Conservation (phyloP, 2,888 invertebrate genomes). For the Parelbella ahira region DNA sequence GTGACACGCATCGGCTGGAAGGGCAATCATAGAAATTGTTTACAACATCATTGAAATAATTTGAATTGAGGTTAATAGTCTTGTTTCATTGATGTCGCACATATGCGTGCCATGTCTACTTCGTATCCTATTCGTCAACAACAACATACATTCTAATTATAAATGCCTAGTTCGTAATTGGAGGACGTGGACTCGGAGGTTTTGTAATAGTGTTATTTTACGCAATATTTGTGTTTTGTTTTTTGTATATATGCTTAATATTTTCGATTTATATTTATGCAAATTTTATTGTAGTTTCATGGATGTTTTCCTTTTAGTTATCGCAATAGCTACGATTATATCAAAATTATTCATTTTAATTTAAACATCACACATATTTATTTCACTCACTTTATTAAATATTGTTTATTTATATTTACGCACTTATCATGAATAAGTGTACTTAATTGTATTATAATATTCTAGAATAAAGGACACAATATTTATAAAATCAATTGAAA, state of each 20-base stretch:
- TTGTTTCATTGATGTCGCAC: constrained; percentile 71
- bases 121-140: constrained; percentile 59
- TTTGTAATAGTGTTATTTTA: constrained; percentile 39
- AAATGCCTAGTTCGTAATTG: constrained; percentile 44
- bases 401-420: too few species aligned
- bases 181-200: constrained; percentile 31
- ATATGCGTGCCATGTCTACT: constrained; percentile 75
- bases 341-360: too few species aligned
- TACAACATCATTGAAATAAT: constrained; percentile 70
- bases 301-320: too few species aligned
- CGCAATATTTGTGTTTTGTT: constrained; percentile 36
- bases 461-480: too few species aligned
- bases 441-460: too few species aligned
- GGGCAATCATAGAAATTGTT: constrained; percentile 67
- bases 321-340: too few species aligned
- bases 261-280: constrained; percentile 1
- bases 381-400: too few species aligned
- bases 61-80: constrained; percentile 77
- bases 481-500: too few species aligned
- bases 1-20: constrained; percentile 55
- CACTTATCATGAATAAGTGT: too few species aligned
- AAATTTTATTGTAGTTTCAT: constrained; percentile 3
- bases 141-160: constrained; percentile 49
- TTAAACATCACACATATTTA: too few species aligned
- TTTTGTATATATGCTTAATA: constrained; percentile 6